Evolutionary conservation across 2,888 invertebrate species (phyloP), one percentile per base, ranked within the genome.

Genomic region (Smittia sp.): DNA sequence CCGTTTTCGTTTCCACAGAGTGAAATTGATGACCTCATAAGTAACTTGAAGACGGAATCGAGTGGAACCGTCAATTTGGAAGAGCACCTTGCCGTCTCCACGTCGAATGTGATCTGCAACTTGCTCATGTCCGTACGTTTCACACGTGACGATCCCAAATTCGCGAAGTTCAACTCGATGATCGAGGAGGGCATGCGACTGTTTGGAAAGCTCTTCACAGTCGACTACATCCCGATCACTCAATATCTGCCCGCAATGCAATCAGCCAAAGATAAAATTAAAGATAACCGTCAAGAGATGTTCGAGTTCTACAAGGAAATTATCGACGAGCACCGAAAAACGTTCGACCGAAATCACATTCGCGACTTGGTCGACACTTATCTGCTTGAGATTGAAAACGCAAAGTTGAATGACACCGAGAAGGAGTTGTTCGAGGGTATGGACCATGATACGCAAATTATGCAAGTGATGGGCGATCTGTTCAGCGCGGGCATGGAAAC

Each of bases 401-500:
- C 93, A 13, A 89, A 91, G 78, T 86, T 86, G 76, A 91, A 92
- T 80, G 93, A 91, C 74, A 87, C 88, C 52, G 89, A 86, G 69
- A 86, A 87, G 9, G 85, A 88, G 77, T 84, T 94, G 15, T 94
- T 93, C 79, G 91, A 93, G 80, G 94, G 94, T 78, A 90, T 90
- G 83, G 89, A 94, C 85, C 92, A 92, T 78, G 93, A 93, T 93
- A 81, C 86, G 88, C 83, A 72, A 6, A 54, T 73, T 38, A 62
- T 69, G 62, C 72, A 74, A 38, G 46, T 46, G 74, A 88, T 96
- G 78, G 93, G 93, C 15, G 96, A 96, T 80, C 85, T 96, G 46
- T 95, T 94, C 83, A 92, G 93, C 11, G 95, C 95, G 72, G 95
- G 95, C 24, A 93, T 95, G 91, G 96, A 96, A 82, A 95, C 95